A percentile compares a stretch with the other conserved stretches of the same genome.
Conservation (phyloP, 2,888 invertebrate species). For the Caenorhabditis sp. region DNA sequence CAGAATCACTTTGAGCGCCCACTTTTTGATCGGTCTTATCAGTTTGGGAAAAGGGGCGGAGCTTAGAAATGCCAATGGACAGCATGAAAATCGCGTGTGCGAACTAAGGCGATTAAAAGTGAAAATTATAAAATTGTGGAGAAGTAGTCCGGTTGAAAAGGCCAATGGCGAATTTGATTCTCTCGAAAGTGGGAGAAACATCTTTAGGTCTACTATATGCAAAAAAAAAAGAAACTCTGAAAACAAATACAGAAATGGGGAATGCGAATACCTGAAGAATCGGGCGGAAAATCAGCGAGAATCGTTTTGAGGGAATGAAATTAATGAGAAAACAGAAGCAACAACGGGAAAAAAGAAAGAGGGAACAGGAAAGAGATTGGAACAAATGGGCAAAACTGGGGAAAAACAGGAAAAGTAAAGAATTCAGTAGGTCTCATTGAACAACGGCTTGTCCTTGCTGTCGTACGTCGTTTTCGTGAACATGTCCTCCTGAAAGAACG, state of each 20-base stretch:
- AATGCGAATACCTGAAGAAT: too few relatives aligned
- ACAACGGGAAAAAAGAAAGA: background rate
- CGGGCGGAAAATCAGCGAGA: too few relatives aligned
- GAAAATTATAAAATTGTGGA: background rate
- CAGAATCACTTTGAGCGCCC: too few relatives aligned
- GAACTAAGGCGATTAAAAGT: conserved; percentile 8
- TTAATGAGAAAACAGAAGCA: background rate
- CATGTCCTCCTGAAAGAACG: conserved; percentile 12
- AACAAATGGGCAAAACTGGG: background rate
- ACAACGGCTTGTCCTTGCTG: background rate
- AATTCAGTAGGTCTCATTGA: background rate
- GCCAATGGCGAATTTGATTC: too few relatives aligned
- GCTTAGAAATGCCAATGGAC: conserved; percentile 2
- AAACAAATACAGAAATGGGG: background rate
- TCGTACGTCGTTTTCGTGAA: conserved; percentile 1
- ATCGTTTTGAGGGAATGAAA: too few relatives aligned
- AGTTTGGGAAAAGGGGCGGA: background rate
- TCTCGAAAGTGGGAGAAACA: too few relatives aligned
- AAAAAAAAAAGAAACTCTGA: background rate
- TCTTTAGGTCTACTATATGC: too few relatives aligned
- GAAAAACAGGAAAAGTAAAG: background rate
- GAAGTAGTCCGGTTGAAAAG: background rate
- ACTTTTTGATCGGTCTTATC: background rate
- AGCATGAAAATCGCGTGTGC: conserved; percentile 9
- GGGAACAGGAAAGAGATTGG: background rate